Conservation (phyloP, 2,888 invertebrate genomes). For the Drosophila infuscata region DNA sequence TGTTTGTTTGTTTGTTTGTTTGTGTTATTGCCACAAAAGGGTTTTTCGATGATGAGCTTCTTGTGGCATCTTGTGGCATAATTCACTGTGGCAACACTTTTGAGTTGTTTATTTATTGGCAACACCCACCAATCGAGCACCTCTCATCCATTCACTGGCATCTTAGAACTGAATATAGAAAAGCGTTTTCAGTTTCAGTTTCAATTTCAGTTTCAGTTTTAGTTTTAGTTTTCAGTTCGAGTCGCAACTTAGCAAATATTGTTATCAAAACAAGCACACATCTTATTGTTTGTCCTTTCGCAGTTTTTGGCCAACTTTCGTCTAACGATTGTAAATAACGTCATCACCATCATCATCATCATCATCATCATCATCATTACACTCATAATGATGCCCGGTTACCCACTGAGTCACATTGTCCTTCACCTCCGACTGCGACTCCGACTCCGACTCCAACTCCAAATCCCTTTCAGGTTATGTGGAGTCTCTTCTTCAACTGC, state of each 20-base stretch:
- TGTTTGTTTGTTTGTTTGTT: background rate
- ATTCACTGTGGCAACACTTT: slow-evolving; percentile 36
- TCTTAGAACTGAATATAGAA: background rate
- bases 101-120: slow-evolving; percentile 45
- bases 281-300: slow-evolving; percentile 40
- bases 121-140: slow-evolving; percentile 16
- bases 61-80: slow-evolving; percentile 6
- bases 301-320: slow-evolving; percentile 28
- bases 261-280: slow-evolving; percentile 42
- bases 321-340: slow-evolving; percentile 14
- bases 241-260: slow-evolving; percentile 37
- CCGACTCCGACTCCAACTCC: too few relatives aligned
- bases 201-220: slow-evolving; percentile 11
- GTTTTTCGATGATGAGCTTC: background rate
- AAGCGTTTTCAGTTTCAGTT: slow-evolving; percentile 16
- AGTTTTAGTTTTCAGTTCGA: slow-evolving; percentile 14
- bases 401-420: slow-evolving; percentile 30
- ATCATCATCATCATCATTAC: slow-evolving; percentile 14
- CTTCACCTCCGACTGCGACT: background rate
- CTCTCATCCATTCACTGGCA: background rate
- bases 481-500: slow-evolving; percentile 10
- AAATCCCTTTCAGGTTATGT: too few relatives aligned
- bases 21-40: slow-evolving; percentile 2
- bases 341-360: slow-evolving; percentile 13
- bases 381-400: slow-evolving; percentile 27